Conservation (phyloP, 2,888 invertebrate species). For the Cephus sareptanus region DNA sequence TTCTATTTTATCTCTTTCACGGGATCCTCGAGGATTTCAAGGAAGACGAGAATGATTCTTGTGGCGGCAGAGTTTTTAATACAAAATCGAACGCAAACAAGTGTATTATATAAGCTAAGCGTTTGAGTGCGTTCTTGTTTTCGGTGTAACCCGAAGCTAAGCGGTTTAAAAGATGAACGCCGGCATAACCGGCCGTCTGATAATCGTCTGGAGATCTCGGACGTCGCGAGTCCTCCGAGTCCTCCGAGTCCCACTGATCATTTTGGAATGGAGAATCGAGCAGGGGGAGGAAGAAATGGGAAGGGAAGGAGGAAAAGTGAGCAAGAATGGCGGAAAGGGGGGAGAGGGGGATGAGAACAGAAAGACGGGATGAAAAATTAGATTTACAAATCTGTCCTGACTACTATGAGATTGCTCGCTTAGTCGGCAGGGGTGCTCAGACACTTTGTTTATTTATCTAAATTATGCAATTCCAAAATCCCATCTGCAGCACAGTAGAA, state of each 20-base stretch:
- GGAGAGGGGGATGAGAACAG: constrained; percentile 22
- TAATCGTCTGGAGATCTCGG: constrained; percentile 55
- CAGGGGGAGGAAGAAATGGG: neutral
- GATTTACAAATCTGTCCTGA: constrained; percentile 62
- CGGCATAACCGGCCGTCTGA: constrained; percentile 57
- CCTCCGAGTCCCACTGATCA: neutral
- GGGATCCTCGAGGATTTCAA: neutral
- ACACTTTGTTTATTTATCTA: neutral
- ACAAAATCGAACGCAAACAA: constrained; percentile 50
- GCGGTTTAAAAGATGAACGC: constrained; percentile 65
- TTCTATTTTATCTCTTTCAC: too few relatives aligned
- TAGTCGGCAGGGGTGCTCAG: constrained; percentile 32
- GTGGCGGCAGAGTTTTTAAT: neutral
- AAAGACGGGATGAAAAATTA: constrained; percentile 59
- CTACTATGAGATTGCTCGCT: constrained; percentile 49
- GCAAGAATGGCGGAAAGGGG: constrained; percentile 37
- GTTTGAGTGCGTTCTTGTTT: constrained; percentile 63
- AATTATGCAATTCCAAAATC: neutral
- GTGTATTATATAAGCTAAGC: constrained; percentile 60
- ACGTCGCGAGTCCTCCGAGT: constrained; percentile 24
- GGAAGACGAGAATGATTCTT: neutral
- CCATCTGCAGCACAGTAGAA: too few relatives aligned
- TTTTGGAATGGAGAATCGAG: neutral
- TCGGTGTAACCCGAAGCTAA: constrained; percentile 66
- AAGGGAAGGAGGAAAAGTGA: constrained; percentile 27